These are phyloP conservation scores for Poecilobothrus nobilitatus DNA, from an alignment of 2,888 invertebrate species.

Conservation along the genomic window DNA sequence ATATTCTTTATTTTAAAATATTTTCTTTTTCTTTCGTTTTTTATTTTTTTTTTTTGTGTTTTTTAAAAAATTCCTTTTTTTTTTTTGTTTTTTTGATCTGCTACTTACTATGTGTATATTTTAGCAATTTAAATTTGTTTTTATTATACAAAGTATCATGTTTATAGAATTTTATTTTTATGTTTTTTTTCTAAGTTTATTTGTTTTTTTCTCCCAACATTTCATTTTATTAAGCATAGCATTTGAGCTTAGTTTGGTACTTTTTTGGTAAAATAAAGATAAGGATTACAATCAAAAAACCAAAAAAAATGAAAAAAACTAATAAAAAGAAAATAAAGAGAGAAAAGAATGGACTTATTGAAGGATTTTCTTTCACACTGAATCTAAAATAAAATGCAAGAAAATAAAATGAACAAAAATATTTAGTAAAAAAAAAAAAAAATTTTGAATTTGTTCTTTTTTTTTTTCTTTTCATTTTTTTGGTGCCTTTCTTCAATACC, in stretches of 20 bases:
- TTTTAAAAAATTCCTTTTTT: neutral
- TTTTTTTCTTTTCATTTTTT: no score
- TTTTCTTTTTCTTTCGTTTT: neutral
- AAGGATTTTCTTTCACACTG: no score
- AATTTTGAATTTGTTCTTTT: neutral
- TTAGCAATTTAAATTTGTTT: constrained; percentile 11
- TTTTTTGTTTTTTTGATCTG: neutral
- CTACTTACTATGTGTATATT: neutral
- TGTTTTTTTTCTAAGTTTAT: neutral
- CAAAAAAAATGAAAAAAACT: neutral
- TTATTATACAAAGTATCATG: constrained; percentile 9
- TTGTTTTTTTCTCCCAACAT: neutral
- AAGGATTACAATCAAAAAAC: neutral
- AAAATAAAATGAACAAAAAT: no score
- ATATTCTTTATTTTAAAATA: no score
- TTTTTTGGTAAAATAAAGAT: neutral
- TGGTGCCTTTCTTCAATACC: no score
- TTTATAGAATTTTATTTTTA: constrained; percentile 4
- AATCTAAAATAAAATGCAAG: neutral
- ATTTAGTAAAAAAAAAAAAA: neutral
- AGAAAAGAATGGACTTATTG: no score
- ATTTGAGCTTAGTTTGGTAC: neutral
- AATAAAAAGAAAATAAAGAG: no score
- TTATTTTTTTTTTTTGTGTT: neutral
- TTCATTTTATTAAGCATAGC: neutral